Base-by-base conservation (phyloP, 1,140 invertebrate species). In the Vanessa atalanta region DNA sequence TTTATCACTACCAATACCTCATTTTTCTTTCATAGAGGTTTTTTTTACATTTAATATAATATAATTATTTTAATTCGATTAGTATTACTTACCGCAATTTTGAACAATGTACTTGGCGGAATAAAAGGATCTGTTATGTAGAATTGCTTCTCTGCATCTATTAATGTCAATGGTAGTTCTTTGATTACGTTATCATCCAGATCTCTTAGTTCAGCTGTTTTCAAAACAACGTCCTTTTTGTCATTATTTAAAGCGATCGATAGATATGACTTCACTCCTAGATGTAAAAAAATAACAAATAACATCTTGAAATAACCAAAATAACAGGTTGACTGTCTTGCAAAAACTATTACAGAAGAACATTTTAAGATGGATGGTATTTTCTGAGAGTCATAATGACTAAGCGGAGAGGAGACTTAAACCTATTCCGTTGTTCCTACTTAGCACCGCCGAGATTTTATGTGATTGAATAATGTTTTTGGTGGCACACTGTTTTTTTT, bases 31-130 rank as follows among this genome's bases (percentile, higher is more conserved):
- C 26, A 31, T 6, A 31, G 3, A 31, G 26, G 6, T 31, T 31
- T 31, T 20, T 31, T 31, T 0, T 31, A 31, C 26, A 31, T 31
- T 43, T 43, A 5, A 43, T 43, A 43, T 43, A 43, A 9, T 43
- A 2, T 43, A 1, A 43, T 43, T 11, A 43, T 43, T 43, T 5
- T 43, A 43, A 43, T 9, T 1, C 37, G 8, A 43, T 43, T 43
- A 9, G 16, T 12, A 50, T 31, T 20, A 11, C 84, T 81, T 76
- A 88, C 87, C 50, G 64, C 48, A 66, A 88, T 68, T 72, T 74
- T 83, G 55, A 87, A 88, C 61, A 68, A 73, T 4, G 60, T 48
- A n/a, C 53, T 72, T 14, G 83, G 84, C 13, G 81, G 70, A 14
- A 65, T 6, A 61, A 83, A 75, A n/a, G 64, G 26, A 0, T 81